phyloP scores from a whole-genome alignment of 2,888 invertebrate species.

The Rhaphigaster nebulosa region DNA sequence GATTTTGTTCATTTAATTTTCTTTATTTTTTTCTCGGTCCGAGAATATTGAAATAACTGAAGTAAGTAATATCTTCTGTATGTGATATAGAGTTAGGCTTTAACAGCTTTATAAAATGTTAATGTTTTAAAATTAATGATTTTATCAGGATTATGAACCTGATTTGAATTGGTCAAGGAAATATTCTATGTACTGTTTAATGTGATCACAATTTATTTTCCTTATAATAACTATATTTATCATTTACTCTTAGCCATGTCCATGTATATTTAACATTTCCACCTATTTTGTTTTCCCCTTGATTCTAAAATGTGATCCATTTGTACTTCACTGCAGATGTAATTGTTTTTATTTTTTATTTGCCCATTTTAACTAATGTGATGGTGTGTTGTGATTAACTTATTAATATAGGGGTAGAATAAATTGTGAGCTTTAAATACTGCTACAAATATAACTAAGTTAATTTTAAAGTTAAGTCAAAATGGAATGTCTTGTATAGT shows the following conservation, averaged over 20 bases:
- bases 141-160: neutral
- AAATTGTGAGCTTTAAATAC: slow-evolving; percentile 17
- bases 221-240: neutral
- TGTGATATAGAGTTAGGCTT: neutral
- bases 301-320: neutral
- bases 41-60: neutral
- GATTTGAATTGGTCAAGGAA: neutral
- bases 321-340: neutral
- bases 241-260: neutral
- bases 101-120: neutral
- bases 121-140: neutral
- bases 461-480: slow-evolving; percentile 4
- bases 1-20: neutral
- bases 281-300: neutral
- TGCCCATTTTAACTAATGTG: neutral
- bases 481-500: neutral
- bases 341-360: no score
- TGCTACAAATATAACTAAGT: neutral
- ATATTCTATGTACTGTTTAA: neutral
- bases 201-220: neutral
- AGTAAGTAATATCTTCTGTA: neutral
- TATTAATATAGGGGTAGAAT: neutral
- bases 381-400: slow-evolving; percentile 26
- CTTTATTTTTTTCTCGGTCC: neutral
- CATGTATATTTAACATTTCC: neutral